phyloP scores from a whole-genome alignment of 2,888 invertebrate species.

The Piscicola geometra region DNA sequence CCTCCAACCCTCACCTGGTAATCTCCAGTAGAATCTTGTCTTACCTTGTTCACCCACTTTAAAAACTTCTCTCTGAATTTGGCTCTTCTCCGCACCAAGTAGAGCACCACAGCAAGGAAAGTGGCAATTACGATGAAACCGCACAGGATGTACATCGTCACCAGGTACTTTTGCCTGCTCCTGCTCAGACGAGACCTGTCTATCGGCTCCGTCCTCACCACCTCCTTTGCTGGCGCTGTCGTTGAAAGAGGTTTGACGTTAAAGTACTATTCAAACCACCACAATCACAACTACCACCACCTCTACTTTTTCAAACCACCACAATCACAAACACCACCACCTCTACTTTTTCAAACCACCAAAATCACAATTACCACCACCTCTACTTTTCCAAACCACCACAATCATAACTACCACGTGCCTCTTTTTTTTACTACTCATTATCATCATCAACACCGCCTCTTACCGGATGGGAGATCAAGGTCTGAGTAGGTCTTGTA shows the following conservation, averaged over 20 bases:
- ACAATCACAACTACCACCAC: too few species aligned
- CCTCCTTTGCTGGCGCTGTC: background rate
- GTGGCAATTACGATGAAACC: slow-evolving; percentile 34
- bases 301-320: too few species aligned
- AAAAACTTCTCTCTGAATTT: slow-evolving; percentile 36
- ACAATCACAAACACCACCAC: too few species aligned
- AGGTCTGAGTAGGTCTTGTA: slow-evolving; percentile 9
- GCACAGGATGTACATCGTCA: slow-evolving; percentile 39
- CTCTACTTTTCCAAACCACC: too few species aligned
- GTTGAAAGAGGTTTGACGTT: too few species aligned
- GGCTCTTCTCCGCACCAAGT: slow-evolving; percentile 36
- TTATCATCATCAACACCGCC: too few species aligned
- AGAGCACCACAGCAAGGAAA: slow-evolving; percentile 34
- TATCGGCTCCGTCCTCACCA: background rate
- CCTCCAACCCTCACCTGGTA: slow-evolving; percentile 34
- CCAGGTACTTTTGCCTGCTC: slow-evolving; percentile 36
- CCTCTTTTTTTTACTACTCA: too few species aligned
- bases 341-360: too few species aligned
- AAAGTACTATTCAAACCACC: too few species aligned
- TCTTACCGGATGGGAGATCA: background rate
- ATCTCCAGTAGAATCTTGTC: slow-evolving; percentile 35
- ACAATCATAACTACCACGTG: too few species aligned
- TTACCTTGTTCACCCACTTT: slow-evolving; percentile 36
- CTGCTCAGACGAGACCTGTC: slow-evolving; percentile 23
- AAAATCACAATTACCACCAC: too few species aligned